Evolutionary conservation across 1,140 invertebrate genomes (phyloP), one percentile per base, ranked within the genome.

Genomic region (Rhopalosiphum maidis): DNA sequence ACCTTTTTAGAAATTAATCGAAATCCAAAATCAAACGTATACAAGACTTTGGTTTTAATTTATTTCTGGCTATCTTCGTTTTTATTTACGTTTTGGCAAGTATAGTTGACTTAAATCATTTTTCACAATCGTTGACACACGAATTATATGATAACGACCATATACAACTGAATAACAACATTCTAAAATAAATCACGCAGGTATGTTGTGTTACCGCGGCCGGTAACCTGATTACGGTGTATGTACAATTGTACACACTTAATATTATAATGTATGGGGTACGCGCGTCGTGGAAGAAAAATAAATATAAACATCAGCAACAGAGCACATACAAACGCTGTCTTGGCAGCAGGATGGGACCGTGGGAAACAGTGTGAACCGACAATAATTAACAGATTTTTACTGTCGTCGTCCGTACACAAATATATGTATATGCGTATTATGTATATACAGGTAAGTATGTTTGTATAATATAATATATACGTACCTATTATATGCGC

Each of bases 331-430:
- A 51, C 60, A 18, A 77, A 77, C 60, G 60, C n/a, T n/a, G 60
- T 77, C 30, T 77, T 4, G n/a, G n/a, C 60, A n/a, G n/a, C 30
- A 77, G n/a, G 60, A 77, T 77, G 30, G 30, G 60, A 77, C 60
- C 60, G 60, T 77, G 60, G 60, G 60, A 77, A 77, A 77, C 30
- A 18, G n/a, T 15, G 30, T n/a, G 60, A 77, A 77, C 60, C 60
- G 60, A 77, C 60, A n/a, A 77, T 77, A 77, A 77, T 77, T 77
- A 77, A 77, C 60, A 77, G n/a, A 77, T n/a, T n/a, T 77, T 77
- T 77, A 77, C 60, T 77, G 30, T 77, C 60, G 60, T n/a, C n/a
- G 60, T 77, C 60, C 30, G 60, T n/a, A 18, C 60, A 5, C 15
- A 18, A n/a, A 77, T 3, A 60, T 30, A 55, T 21, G 22, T 23